A percentile compares a stretch with the other conserved stretches of the same genome.
Evolutionary conservation across 2,888 invertebrate genomes (phyloP).

Genomic region (Choreutis nemorana): DNA sequence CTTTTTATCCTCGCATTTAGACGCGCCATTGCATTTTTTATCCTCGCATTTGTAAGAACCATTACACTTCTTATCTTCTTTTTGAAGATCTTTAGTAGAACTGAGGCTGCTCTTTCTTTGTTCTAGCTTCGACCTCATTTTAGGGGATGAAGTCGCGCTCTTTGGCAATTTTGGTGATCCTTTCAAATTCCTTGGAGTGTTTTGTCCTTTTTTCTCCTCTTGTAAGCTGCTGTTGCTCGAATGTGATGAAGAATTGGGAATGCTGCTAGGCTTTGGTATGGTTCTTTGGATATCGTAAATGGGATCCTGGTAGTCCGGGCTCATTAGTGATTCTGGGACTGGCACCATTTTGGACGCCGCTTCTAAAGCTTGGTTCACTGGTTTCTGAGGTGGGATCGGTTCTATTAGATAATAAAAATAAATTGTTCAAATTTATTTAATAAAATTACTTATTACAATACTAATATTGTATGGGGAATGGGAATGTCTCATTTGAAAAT

Average conservation of each 20-base stretch:
- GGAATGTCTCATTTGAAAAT: too few relatives aligned
- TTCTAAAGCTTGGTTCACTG: constrained; percentile 69
- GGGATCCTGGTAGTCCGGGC: constrained; percentile 75
- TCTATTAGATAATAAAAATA: constrained; percentile 2
- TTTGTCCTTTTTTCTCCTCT: constrained; percentile 31
- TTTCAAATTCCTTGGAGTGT: constrained; percentile 28
- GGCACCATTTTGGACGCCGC: constrained; percentile 88
- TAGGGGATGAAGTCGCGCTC: constrained; percentile 56
- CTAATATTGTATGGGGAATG: too few relatives aligned
- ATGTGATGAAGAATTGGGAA: constrained; percentile 33
- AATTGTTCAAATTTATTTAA: too few relatives aligned
- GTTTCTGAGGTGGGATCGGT: too few relatives aligned
- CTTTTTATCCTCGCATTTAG: constrained; percentile 40
- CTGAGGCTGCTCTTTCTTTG: constrained; percentile 50
- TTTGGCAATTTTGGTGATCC: constrained; percentile 52
- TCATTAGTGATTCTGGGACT: constrained; percentile 87
- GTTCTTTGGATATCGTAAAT: constrained; percentile 51
- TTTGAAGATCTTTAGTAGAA: constrained; percentile 28
- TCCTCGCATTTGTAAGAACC: constrained; percentile 25
- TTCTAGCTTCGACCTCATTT: constrained; percentile 44
- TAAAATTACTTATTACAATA: too few relatives aligned
- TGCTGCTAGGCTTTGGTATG: constrained; percentile 34
- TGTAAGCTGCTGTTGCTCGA: constrained; percentile 44
- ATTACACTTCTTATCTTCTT: constrained; percentile 35
- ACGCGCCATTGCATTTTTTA: constrained; percentile 29